Base-by-base conservation (phyloP, 2,797 vertebrate species). In the Tapirus indicus region DNA sequence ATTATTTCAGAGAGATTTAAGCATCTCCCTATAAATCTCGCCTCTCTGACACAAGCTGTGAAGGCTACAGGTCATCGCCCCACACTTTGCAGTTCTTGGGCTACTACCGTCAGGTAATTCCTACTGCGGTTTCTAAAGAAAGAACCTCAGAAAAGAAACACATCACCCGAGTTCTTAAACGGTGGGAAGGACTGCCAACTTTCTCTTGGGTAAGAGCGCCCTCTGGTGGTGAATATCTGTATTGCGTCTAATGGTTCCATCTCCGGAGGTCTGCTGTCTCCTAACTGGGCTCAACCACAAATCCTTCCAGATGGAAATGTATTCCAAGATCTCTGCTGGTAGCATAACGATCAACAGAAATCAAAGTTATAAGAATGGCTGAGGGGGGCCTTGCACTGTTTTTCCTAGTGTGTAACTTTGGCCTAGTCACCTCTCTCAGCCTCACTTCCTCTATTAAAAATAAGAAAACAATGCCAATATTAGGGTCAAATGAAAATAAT, bases 171-270 rank as follows among this genome's bases (percentile, higher is more conserved):
- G 18, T 11, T 32, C 93, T 83, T 58, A 0, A 49, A 23, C 77
- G 0, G 27, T 7, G n/a, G 20, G 10, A 68, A 68, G 60, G 3
- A 32, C 0, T 4, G 80, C 97, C 89, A 97, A 35, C 88, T 93
- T 97, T 98, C 95, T 93, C 87, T 97, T 95, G 97, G 97, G 96
- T 97, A 97, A 96, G 98, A 84, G 98, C 98, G 95, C 98, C 98
- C 98, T 99, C 99, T 99, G 97, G 98, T 98, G 99, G 98, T 86
- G 18, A 86, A 83, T 8, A 7, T 68, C 62, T 97, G 96, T 97
- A 98, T 49, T 97, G 95, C 96, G 93, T 79, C 64, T 0, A 88
- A 56, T 56, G 5, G 9, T 27, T 93, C 44, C 77, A 1, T 60
- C 38, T 83, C 79, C 27, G n/a, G 58, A 86, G 64, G 75, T 27